Evolutionary conservation across 1,140 invertebrate genomes (phyloP).

Genomic region (Orussus abietinus): DNA sequence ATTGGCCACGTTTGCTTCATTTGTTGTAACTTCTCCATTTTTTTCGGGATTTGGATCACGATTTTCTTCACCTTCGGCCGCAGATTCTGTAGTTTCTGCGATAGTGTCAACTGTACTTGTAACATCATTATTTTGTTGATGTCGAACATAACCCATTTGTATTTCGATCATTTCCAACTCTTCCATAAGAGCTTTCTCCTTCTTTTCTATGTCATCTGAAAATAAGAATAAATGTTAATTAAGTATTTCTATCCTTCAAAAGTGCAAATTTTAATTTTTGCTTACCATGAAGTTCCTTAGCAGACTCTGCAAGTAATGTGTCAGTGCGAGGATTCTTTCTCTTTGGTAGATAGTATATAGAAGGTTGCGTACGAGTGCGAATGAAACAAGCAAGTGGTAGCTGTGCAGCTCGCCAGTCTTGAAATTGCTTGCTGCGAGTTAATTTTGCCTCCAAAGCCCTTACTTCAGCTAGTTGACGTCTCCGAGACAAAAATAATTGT

Average conservation of each 20-base stretch:
- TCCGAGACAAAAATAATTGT: conserved; percentile 79
- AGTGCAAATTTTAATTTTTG: too few species aligned
- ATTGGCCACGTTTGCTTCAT: conserved; percentile 12
- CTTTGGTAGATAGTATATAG: conserved; percentile 84
- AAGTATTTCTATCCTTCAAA: too few species aligned
- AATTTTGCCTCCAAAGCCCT: conserved; percentile 88
- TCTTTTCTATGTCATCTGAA: conserved; percentile 51
- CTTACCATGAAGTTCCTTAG: conserved; percentile 60
- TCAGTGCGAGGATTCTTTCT: conserved; percentile 60
- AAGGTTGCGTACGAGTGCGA: conserved; percentile 79
- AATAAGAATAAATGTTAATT: conserved; percentile 17
- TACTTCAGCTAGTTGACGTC: conserved; percentile 84
- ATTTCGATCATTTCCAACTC: conserved; percentile 46
- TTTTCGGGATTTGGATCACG: conserved; percentile 49
- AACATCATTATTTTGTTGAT: conserved; percentile 33
- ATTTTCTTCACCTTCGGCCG: conserved; percentile 45
- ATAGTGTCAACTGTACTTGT: conserved; percentile 14
- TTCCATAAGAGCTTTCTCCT: conserved; percentile 50
- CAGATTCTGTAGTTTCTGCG: conserved; percentile 23
- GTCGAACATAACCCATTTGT: conserved; percentile 38
- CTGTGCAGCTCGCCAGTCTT: conserved; percentile 81
- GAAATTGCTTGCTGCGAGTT: conserved; percentile 79
- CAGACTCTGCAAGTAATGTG: conserved; percentile 56
- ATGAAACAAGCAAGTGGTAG: conserved; percentile 79
- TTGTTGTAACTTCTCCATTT: conserved; percentile 19